Conservation (phyloP, 2,888 invertebrate genomes). For the Lissonota sp. region DNA sequence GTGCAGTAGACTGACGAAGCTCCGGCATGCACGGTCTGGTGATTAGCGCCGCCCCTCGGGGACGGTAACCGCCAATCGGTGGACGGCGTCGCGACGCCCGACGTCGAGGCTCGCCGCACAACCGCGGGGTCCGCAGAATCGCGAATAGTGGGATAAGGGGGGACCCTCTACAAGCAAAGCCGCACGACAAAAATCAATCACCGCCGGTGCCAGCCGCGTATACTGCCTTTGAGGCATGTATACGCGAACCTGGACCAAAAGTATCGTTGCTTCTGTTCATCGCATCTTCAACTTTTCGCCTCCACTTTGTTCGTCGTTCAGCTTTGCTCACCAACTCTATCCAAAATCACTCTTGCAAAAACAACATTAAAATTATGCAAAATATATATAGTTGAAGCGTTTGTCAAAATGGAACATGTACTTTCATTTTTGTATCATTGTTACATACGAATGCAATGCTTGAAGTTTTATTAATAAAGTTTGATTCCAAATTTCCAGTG, state of each 20-base stretch:
- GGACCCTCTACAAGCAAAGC: slow-evolving; percentile 77
- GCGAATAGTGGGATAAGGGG: slow-evolving; percentile 77
- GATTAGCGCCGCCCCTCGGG: slow-evolving; percentile 84
- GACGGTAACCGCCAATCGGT: slow-evolving; percentile 83
- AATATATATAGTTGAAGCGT: too few species aligned
- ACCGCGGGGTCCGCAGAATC: slow-evolving; percentile 74
- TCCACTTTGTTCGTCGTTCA: slow-evolving; percentile 28
- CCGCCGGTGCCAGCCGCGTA: slow-evolving; percentile 67
- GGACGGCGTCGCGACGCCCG: slow-evolving; percentile 82
- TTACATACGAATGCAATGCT: too few species aligned
- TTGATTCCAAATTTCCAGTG: too few species aligned
- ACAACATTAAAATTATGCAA: too few species aligned
- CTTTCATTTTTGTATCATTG: too few species aligned
- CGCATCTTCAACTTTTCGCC: slow-evolving; percentile 47
- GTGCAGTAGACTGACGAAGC: slow-evolving; percentile 80
- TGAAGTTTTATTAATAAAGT: too few species aligned
- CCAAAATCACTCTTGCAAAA: too few species aligned
- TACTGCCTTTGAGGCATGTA: slow-evolving; percentile 5
- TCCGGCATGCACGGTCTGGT: slow-evolving; percentile 81
- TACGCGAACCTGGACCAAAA: slow-evolving; percentile 16
- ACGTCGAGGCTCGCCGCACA: slow-evolving; percentile 76
- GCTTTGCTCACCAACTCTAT: too few species aligned
- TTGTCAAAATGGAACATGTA: too few species aligned
- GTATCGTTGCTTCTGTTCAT: slow-evolving; percentile 8
- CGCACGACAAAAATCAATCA: slow-evolving; percentile 84